Evolutionary conservation across 1,140 invertebrate species (phyloP).

Genomic region (Nomia melanderi): DNA sequence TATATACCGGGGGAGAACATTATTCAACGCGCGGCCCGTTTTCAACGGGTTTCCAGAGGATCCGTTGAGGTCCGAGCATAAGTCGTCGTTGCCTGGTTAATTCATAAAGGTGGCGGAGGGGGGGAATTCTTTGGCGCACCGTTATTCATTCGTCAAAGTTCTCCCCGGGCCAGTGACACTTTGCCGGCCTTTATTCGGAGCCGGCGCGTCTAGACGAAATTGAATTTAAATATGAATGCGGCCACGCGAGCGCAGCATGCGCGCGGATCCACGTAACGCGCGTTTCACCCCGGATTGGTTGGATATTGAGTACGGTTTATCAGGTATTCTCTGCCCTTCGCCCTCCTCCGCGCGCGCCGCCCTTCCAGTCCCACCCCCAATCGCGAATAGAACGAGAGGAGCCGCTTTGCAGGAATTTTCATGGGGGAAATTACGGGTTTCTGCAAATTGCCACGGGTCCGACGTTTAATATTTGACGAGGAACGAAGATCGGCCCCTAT

Average conservation of each 20-base stretch:
- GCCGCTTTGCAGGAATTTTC: not conserved
- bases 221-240: conserved; percentile 68
- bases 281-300: conserved; percentile 16
- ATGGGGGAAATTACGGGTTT: conserved; percentile 19
- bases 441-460: conserved; percentile 10
- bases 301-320: conserved; percentile 34
- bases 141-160: conserved; percentile 46
- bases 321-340: conserved; percentile 28
- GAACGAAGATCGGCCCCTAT: not conserved
- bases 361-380: too few relatives aligned
- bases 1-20: not conserved
- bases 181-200: conserved; percentile 39
- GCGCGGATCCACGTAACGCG: conserved; percentile 32
- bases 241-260: conserved; percentile 24
- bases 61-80: not conserved
- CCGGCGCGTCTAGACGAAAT: conserved; percentile 63
- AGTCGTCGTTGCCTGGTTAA: conserved; percentile 16
- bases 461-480: conserved; percentile 9
- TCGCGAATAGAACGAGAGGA: not conserved
- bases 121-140: conserved; percentile 25
- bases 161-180: conserved; percentile 27
- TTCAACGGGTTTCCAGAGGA: not conserved
- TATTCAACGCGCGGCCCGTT: not conserved
- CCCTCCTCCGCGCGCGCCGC: not conserved
- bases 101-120: conserved; percentile 31